phyloP scores from a whole-genome alignment of 92 coral and sea anemone species.

The Heliopora coerulea region DNA sequence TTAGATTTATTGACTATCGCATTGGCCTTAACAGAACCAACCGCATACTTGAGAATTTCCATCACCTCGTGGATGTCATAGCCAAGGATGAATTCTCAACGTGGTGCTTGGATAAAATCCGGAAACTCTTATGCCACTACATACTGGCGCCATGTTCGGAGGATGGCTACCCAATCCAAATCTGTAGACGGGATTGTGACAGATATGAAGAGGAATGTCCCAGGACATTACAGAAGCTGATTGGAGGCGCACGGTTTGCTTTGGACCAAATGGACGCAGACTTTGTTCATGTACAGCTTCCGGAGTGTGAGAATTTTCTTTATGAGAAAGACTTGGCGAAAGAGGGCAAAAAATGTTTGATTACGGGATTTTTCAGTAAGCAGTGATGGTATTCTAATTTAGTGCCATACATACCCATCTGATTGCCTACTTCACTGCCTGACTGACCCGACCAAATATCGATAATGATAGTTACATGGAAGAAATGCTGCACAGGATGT shows the following conservation, averaged over 20 bases:
- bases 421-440: too few species aligned
- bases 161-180: constrained; percentile 57
- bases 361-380: constrained; percentile 80
- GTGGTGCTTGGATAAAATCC: constrained; percentile 56
- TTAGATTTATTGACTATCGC: constrained; percentile 82
- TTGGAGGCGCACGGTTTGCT: constrained; percentile 63
- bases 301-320: constrained; percentile 64
- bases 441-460: too few species aligned
- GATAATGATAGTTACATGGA: too few species aligned
- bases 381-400: background rate
- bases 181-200: constrained; percentile 78
- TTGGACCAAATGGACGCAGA: constrained; percentile 46
- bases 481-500: too few species aligned
- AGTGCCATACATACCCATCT: too few species aligned
- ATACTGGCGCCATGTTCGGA: constrained; percentile 72
- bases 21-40: constrained; percentile 68
- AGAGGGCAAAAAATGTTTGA: constrained; percentile 58
- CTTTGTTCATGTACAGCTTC: constrained; percentile 70
- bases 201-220: constrained; percentile 70
- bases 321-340: constrained; percentile 42
- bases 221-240: constrained; percentile 58
- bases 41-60: constrained; percentile 32
- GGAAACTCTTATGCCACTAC: constrained; percentile 78
- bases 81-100: constrained; percentile 31
- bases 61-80: constrained; percentile 32